phyloP scores from a whole-genome alignment of 2,113 vertebrate species.

The Myodes glareolus region DNA sequence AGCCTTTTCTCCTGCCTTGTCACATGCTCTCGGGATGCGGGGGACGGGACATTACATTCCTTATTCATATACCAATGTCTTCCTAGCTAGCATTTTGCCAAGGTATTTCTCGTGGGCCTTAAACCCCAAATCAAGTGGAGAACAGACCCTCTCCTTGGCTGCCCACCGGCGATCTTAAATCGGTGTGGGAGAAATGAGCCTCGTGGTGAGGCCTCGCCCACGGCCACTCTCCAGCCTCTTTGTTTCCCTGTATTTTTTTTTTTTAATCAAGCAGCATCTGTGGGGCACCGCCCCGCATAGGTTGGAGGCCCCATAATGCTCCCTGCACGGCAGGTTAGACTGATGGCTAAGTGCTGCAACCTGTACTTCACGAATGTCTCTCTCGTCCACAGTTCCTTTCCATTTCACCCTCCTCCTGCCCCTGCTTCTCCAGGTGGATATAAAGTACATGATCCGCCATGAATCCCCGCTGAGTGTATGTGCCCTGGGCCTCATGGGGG shows the following conservation, averaged over 20 bases:
- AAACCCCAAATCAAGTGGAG: neutral
- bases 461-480: neutral
- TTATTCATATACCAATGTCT: neutral
- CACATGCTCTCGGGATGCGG: neutral
- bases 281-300: neutral
- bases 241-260: neutral
- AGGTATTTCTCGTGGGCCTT: neutral
- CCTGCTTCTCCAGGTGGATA: neutral
- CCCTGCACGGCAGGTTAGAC: neutral
- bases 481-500: neutral
- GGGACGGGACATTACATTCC: neutral
- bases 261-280: neutral
- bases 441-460: neutral
- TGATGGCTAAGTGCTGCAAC: neutral
- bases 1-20: constrained; percentile 10
- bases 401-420: neutral
- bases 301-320: neutral
- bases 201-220: neutral
- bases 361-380: neutral
- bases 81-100: constrained; percentile 8
- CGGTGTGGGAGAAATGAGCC: neutral
- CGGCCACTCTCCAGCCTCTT: neutral
- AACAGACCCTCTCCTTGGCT: neutral
- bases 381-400: neutral
- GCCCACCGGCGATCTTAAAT: neutral